Base-by-base conservation (phyloP, 2,888 invertebrate species). In the Coelopa pilipes region DNA sequence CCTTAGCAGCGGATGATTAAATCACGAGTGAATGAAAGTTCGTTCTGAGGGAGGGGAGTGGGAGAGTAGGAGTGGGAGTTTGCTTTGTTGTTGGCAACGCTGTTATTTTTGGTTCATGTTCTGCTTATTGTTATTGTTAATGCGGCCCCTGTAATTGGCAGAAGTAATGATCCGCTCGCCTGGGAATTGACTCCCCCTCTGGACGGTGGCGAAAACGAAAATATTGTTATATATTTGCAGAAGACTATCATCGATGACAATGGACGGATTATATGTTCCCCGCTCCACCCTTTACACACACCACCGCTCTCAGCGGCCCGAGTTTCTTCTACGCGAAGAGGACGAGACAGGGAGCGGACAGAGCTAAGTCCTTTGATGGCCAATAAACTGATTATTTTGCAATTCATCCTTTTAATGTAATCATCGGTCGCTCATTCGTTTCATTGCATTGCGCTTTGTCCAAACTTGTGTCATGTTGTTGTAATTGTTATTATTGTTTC, bases 321-420 rank as follows among this genome's bases (percentile, higher is more conserved):
- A 11, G 69, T 59, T 47, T 57, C 47, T 46, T n/a, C 47, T 45
- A 5, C 21, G 17, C 21, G 34, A 45, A n/a, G n/a, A n/a, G n/a
- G n/a, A n/a, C n/a, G n/a, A n/a, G n/a, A n/a, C n/a, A n/a, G n/a
- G 63, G 10, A 45, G n/a, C 9, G 34, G 24, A 62, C n/a, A 62
- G 34, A 60, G 34, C 55, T 49, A 53, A 53, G 21, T 53, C 67
- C 70, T 70, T 70, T 70, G 60, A 70, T 21, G 47, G 70, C 70
- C 60, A 70, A 70, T 70, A 70, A 70, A 60, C 57, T 57, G 70
- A 59, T 70, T 60, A 70, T 60, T 59, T 59, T 70, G 70, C 60
- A 70, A 70, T 59, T 70, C 70, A 70, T 70, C 59, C 70, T 49
- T 69, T 69, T 69, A 66, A 66, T 66, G 24, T 49, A 66, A 66